phyloP scores from a whole-genome alignment of 2,888 invertebrate genomes.

The Heteropelma amictum region DNA sequence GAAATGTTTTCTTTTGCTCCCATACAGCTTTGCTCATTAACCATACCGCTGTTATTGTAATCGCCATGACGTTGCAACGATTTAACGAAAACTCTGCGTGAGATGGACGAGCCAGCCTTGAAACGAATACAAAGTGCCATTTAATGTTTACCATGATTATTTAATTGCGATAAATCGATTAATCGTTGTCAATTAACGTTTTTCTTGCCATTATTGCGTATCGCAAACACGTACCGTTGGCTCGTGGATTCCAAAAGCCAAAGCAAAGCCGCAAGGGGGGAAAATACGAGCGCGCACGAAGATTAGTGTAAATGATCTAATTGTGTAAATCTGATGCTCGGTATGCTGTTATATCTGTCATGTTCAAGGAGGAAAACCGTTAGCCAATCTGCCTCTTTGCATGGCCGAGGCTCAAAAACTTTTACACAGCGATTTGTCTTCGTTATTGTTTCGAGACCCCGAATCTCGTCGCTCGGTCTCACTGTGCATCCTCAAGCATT shows the following conservation, averaged over 20 bases:
- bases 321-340: slow-evolving; percentile 17
- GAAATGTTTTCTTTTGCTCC: slow-evolving; percentile 11
- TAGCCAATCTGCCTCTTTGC: slow-evolving; percentile 43
- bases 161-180: not conserved
- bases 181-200: slow-evolving; percentile 1
- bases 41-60: slow-evolving; percentile 12
- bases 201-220: not conserved
- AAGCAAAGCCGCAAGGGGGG: not conserved
- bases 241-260: slow-evolving; percentile 5
- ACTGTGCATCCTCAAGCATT: not conserved
- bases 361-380: slow-evolving; percentile 9
- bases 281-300: slow-evolving; percentile 35
- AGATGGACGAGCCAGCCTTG: not conserved
- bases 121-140: not conserved
- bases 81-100: too few species aligned
- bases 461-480: slow-evolving; percentile 2
- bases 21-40: slow-evolving; percentile 8
- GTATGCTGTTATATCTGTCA: not conserved
- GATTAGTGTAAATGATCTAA: slow-evolving; percentile 48
- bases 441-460: slow-evolving; percentile 53
- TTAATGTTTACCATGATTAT: too few species aligned
- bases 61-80: not conserved
- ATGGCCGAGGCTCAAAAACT: slow-evolving; percentile 57
- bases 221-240: too few species aligned
- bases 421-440: slow-evolving; percentile 57